Conservation (phyloP, 2,113 vertebrate genomes). For the Lynx canadensis region DNA sequence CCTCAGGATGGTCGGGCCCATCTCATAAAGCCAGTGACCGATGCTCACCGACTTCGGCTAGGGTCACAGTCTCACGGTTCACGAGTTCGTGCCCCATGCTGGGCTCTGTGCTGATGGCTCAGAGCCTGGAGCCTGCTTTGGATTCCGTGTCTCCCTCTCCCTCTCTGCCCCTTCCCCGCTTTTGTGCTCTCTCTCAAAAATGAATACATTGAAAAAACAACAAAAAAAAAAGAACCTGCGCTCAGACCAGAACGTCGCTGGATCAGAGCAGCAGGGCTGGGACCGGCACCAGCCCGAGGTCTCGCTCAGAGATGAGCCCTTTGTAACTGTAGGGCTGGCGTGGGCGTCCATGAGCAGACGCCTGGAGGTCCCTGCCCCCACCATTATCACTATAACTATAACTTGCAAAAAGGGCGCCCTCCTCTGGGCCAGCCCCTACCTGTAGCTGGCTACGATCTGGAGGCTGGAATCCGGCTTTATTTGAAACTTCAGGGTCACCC, state of each 20-base stretch:
- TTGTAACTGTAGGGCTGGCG: not conserved
- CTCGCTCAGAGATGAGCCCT: not conserved
- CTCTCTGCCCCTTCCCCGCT: no score
- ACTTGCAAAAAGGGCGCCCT: not conserved
- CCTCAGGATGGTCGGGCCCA: not conserved
- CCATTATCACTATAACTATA: not conserved
- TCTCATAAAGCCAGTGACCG: not conserved
- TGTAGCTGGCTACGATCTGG: slow-evolving; percentile 88
- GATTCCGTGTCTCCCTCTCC: no score
- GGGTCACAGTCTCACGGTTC: no score
- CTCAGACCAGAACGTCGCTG: not conserved
- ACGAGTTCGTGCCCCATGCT: no score
- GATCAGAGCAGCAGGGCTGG: not conserved
- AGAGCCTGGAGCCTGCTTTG: no score
- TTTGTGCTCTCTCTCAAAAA: no score
- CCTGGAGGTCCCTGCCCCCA: not conserved
- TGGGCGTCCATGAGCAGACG: accelerated
- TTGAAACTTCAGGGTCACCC: slow-evolving; percentile 90
- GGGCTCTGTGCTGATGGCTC: no score
- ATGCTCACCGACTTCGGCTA: no score
- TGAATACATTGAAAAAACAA: no score
- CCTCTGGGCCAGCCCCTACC: slow-evolving; percentile 78
- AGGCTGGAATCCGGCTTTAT: slow-evolving; percentile 83
- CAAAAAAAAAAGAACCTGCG: not conserved
- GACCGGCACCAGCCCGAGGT: not conserved